Base-by-base conservation (phyloP, 2,888 invertebrate species). In the Bruchidius siliquastri region DNA sequence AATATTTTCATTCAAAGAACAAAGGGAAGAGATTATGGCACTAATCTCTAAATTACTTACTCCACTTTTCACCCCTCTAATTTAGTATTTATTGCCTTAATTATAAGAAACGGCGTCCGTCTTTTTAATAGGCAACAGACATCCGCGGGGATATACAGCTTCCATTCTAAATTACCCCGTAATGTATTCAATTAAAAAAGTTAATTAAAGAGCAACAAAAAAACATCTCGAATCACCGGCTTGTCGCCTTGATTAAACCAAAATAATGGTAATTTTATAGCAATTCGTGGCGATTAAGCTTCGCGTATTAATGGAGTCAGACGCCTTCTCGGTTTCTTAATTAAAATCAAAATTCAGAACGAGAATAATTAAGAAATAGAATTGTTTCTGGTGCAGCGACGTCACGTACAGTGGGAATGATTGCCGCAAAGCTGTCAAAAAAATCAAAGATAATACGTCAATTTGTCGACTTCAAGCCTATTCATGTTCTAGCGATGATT, bases 271-370 rank as follows among this genome's bases (percentile, higher is more conserved):
- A 79, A 80, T 80, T 80, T 75, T 75, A 76, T 74, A 68, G 73
- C 77, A 77, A 77, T 79, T 79, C 74, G 69, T 73, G 73, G 70
- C 77, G 79, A 78, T 80, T 80, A 77, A 77, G 75, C 78, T 71
- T 8, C 21, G 77, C 80, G 79, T 79, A 79, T 79, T 80, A 81
- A 81, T 81, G 80, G 80, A 81, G 79, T 77, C 77, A 49, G 49
- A 49, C 79, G 77, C 79, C 78, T 78, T 80, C 77, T 80, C 49
- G 68, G 22, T 82, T 82, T 79, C 82, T 82, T 81, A 83, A 82
- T 83, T 81, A 81, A 81, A 83, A 83, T 83, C 82, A 83, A 82
- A 82, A 83, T 83, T 83, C 82, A 82, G 82, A 83, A 81, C 80
- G 82, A 49, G 81, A 81, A 82, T 83, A 82, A 83, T 83, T 82